A percentile compares a stretch with the other conserved stretches of the same genome.
Evolutionary conservation across 2,888 invertebrate species (phyloP).

Genomic region (Caenorhabditis sp.): DNA sequence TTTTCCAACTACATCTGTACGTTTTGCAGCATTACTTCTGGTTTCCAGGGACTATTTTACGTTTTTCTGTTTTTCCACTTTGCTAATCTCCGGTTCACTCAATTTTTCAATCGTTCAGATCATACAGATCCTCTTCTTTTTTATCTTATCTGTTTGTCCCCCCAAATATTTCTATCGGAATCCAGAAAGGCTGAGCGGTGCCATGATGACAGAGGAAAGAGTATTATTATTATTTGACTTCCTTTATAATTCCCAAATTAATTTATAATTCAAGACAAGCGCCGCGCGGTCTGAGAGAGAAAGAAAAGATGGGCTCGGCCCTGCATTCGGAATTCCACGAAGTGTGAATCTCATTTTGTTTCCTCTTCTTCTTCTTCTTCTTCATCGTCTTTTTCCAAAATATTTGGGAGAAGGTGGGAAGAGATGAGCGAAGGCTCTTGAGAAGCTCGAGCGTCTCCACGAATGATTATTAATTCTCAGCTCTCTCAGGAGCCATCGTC

Average conservation of each 20-base stretch:
- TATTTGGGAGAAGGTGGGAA: slow-evolving; percentile 25
- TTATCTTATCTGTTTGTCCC: too few species aligned
- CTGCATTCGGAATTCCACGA: slow-evolving; percentile 38
- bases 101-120: too few species aligned
- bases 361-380: too few species aligned
- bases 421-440: slow-evolving; percentile 5
- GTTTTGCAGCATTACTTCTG: too few species aligned
- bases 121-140: too few species aligned
- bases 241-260: slow-evolving; percentile 36
- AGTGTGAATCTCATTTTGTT: slow-evolving; percentile 50
- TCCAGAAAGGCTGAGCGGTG: not conserved
- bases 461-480: slow-evolving; percentile 55
- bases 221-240: slow-evolving; percentile 53
- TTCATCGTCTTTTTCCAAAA: too few species aligned
- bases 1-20: too few species aligned
- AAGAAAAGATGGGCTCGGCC: not conserved
- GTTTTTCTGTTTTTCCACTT: too few species aligned
- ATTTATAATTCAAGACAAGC: slow-evolving; percentile 57
- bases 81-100: too few species aligned
- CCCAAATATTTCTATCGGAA: too few species aligned
- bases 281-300: slow-evolving; percentile 20
- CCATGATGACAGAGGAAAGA: slow-evolving; percentile 1
- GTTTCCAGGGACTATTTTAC: too few species aligned
- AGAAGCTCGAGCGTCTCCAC: not conserved
- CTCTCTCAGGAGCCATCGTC: slow-evolving; percentile 38